Evolutionary conservation across 2,888 invertebrate genomes (phyloP), one percentile per base, ranked within the genome.

Genomic region (Protonemura montana): DNA sequence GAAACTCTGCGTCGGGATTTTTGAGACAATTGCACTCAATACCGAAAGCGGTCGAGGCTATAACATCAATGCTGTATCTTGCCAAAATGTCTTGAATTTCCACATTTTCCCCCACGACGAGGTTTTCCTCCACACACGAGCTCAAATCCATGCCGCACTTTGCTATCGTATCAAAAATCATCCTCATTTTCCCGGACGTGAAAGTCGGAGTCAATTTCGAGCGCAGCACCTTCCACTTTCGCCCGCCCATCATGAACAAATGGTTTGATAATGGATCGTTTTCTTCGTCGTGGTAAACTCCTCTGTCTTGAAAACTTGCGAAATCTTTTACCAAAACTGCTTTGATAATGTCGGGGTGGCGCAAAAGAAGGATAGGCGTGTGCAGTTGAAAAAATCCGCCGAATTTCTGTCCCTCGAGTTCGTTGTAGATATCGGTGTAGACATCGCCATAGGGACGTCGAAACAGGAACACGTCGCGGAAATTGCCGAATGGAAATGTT

Each of bases 401-500:
- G 84, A 89, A 91, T 16, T 89, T 88, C 59, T 90, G 90, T 3
- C 89, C 88, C 35, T 89, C 88, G 86, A 91, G 90, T 90, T 90
- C 90, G 28, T 91, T 90, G 89, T 95, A 95, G 81, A 93, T 92
- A 88, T 95, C 93, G 87, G 92, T 92, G 86, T 94, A 92, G 26
- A 35, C 35, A 35, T 35, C 35, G 35, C 35, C 35, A 10, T 35
- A 35, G 5, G 35, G 35, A 35, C 35, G 35, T 6, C 35, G 35
- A 35, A 93, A 91, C 85, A 92, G 92, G 0, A 94, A 91, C 7
- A 94, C 93, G 28, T 92, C 91, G 76, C 91, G 91, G 88, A 95
- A 91, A 87, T 94, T 93, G 0, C 95, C 95, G 89, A 94, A 95
- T 0, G 95, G 94, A 87, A 95, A 93, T 25, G 90, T 90, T 0